phyloP scores from a whole-genome alignment of 1,140 invertebrate genomes.

The Dinothrombium tinctorium region DNA sequence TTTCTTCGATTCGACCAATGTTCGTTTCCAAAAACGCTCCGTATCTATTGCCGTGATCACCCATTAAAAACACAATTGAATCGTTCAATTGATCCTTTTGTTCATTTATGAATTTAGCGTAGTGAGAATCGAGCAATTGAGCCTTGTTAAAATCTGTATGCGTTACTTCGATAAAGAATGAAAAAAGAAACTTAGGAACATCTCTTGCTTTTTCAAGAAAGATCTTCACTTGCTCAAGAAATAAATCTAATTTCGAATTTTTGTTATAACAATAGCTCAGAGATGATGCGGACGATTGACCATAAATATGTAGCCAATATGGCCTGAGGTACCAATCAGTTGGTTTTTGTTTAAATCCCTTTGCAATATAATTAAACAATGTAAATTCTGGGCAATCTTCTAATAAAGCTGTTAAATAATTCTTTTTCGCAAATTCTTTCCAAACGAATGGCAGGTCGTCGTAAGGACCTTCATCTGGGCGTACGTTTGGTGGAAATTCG shows the following conservation, averaged over 20 bases:
- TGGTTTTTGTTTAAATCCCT: slow-evolving; percentile 44
- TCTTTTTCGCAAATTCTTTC: slow-evolving; percentile 24
- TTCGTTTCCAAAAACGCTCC: slow-evolving; percentile 15
- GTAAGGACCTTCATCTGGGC: background rate
- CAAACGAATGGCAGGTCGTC: slow-evolving; percentile 16
- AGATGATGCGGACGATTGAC: slow-evolving; percentile 6
- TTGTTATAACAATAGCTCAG: slow-evolving; percentile 8
- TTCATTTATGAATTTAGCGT: slow-evolving; percentile 6
- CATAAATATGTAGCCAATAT: slow-evolving; percentile 24
- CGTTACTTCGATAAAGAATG: slow-evolving; percentile 8
- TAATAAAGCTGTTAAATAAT: slow-evolving; percentile 50
- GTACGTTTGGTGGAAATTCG: background rate
- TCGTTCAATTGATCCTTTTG: slow-evolving; percentile 1
- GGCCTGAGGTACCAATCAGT: slow-evolving; percentile 56
- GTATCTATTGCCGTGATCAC: slow-evolving; percentile 11
- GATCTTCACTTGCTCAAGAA: slow-evolving; percentile 16
- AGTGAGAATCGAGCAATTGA: slow-evolving; percentile 8
- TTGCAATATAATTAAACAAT: slow-evolving; percentile 42
- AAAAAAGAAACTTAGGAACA: slow-evolving; percentile 14
- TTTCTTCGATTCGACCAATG: slow-evolving; percentile 18
- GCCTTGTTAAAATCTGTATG: slow-evolving; percentile 11
- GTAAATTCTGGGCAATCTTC: slow-evolving; percentile 49
- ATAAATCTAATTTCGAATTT: slow-evolving; percentile 12
- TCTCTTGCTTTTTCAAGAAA: slow-evolving; percentile 15
- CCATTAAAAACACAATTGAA: slow-evolving; percentile 9